Conservation (phyloP, 2,888 invertebrate genomes). For the Drosophila bunnanda region DNA sequence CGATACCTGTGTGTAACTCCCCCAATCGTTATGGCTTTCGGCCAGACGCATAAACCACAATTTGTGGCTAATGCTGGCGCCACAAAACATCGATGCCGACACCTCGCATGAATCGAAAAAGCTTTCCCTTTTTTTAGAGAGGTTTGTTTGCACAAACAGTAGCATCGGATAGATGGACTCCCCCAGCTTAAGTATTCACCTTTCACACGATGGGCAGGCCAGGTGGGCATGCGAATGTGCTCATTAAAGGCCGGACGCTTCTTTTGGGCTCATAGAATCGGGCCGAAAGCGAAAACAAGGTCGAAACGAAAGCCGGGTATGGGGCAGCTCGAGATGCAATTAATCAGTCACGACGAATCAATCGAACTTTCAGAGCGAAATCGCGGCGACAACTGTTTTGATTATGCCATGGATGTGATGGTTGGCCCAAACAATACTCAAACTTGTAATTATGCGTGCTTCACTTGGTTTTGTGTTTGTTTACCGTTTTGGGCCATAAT, state of each 20-base stretch:
- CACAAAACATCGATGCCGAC: conserved; percentile 48
- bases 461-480: conserved; percentile 39
- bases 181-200: conserved; percentile 59
- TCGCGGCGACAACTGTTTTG: conserved; percentile 55
- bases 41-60: conserved; percentile 55
- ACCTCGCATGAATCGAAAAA: conserved; percentile 39
- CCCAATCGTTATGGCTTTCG: conserved; percentile 30
- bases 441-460: conserved; percentile 45
- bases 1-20: conserved; percentile 22
- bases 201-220: conserved; percentile 58
- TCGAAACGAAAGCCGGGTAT: conserved; percentile 56
- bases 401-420: conserved; percentile 56
- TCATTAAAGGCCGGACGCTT: conserved; percentile 60
- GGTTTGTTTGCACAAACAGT: conserved; percentile 56
- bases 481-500: conserved; percentile 61
- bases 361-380: conserved; percentile 54
- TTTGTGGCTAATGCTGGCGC: conserved; percentile 63
- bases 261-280: conserved; percentile 54
- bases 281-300: conserved; percentile 39
- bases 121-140: conserved; percentile 73
- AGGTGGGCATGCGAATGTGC: conserved; percentile 69
- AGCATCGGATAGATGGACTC: conserved; percentile 37
- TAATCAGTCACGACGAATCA: conserved; percentile 74
- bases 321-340: conserved; percentile 58
- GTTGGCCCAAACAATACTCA: conserved; percentile 25